A percentile compares a stretch with the other conserved stretches of the same genome.
Evolutionary conservation across 2,113 vertebrate genomes (phyloP).

Genomic region (Equus przewalskii): DNA sequence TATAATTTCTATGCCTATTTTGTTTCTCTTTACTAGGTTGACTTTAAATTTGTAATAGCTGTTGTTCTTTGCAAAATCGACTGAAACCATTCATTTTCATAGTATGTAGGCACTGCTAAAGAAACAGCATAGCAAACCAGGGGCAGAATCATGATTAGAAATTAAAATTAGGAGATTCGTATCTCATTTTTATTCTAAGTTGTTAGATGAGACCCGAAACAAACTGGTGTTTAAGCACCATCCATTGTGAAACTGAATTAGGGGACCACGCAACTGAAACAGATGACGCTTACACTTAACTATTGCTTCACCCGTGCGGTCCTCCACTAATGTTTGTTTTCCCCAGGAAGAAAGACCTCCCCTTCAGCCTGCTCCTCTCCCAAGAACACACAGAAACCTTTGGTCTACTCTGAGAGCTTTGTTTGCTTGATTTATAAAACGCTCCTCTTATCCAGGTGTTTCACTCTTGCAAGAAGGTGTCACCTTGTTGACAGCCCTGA

Average conservation of each 20-base stretch:
- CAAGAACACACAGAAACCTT: neutral
- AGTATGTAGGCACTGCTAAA: neutral
- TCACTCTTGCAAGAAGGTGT: conserved; percentile 67
- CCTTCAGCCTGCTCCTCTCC: neutral
- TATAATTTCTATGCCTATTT: neutral
- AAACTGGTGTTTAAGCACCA: conserved; percentile 51
- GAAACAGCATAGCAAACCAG: neutral
- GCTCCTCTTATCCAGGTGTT: conserved; percentile 44
- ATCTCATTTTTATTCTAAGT: neutral
- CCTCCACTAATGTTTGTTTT: conserved; percentile 86
- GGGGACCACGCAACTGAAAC: conserved; percentile 88
- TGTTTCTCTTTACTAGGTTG: neutral
- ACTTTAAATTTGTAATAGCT: neutral
- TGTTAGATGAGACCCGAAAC: neutral
- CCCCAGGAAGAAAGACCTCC: neutral
- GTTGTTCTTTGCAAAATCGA: neutral
- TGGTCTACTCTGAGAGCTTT: neutral
- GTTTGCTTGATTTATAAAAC: conserved; percentile 58
- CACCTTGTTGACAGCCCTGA: conserved; percentile 80
- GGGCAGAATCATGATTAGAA: neutral
- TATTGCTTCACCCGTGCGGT: conserved; percentile 87
- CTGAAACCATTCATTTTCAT: neutral
- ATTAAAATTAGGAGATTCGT: neutral
- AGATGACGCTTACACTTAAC: conserved; percentile 89
- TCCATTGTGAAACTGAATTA: conserved; percentile 88